These are phyloP conservation scores for Podocnemis expansa DNA, from an alignment of 2,113 vertebrate species.

Conservation along the genomic window DNA sequence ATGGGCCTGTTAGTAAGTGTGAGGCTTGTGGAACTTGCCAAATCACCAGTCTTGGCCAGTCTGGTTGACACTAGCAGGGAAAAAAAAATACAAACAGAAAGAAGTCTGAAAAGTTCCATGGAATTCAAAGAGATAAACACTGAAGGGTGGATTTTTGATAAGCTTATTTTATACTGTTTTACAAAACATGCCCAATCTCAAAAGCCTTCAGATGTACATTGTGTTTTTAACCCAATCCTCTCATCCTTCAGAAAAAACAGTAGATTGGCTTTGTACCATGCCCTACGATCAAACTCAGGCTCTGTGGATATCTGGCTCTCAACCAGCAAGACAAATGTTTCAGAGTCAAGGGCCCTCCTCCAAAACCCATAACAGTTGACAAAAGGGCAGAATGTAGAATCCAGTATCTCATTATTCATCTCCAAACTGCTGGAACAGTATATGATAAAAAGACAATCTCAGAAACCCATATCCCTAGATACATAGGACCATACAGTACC, in stretches of 20 bases:
- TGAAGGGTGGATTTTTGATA: neutral
- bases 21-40: neutral
- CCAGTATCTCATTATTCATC: constrained; percentile 46
- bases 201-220: neutral
- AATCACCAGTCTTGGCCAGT: neutral
- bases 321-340: neutral
- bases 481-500: neutral
- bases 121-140: neutral
- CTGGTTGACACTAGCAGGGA: neutral
- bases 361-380: constrained; percentile 19
- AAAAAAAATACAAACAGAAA: neutral
- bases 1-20: constrained; percentile 60
- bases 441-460: constrained; percentile 21
- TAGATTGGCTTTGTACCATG: neutral
- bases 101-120: neutral
- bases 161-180: neutral
- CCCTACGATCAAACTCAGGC: neutral
- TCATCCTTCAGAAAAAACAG: neutral
- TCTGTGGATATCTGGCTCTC: neutral
- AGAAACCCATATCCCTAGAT: neutral
- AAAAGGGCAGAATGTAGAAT: constrained; percentile 4
- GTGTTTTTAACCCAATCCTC: neutral
- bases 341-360: neutral
- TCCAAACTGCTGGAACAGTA: constrained; percentile 25
- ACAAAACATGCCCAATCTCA: neutral